These are phyloP conservation scores for Condylura cristata DNA, from an alignment of 2,113 vertebrate genomes.

Conservation along the genomic window DNA sequence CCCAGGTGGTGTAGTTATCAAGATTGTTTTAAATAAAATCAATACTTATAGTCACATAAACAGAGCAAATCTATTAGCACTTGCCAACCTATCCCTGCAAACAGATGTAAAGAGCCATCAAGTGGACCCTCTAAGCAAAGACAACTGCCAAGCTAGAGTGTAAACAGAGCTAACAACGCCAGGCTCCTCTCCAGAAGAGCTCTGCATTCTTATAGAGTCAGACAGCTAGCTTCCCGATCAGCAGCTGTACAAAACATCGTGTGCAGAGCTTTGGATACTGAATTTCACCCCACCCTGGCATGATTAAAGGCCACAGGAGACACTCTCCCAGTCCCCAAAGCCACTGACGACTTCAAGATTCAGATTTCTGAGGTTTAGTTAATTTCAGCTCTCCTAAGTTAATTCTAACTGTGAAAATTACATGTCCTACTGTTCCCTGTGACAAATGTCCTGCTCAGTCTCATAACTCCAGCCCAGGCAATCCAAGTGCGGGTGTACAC, in stretches of 20 bases:
- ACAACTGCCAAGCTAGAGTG: neutral
- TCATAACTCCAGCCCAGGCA: neutral
- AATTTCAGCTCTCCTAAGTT: slow-evolving; percentile 69
- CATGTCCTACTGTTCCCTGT: neutral
- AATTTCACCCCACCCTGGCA: slow-evolving; percentile 60
- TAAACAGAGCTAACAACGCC: neutral
- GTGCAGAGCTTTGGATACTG: neutral
- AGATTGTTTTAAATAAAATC: neutral
- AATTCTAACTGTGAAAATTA: slow-evolving; percentile 77
- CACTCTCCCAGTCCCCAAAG: slow-evolving; percentile 32
- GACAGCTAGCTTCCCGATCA: neutral
- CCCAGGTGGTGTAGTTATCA: too few relatives aligned
- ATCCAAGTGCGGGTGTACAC: neutral
- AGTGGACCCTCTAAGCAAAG: neutral
- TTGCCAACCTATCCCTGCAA: neutral
- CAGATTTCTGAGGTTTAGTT: slow-evolving; percentile 59
- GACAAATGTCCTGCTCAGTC: neutral
- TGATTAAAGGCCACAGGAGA: slow-evolving; percentile 64
- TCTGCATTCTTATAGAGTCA: neutral
- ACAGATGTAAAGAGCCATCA: neutral
- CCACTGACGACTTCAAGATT: slow-evolving; percentile 41
- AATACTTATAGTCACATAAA: neutral
- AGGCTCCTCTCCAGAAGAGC: neutral
- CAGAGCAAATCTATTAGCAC: neutral
- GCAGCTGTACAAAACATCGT: neutral